Base-by-base conservation (phyloP, 2,113 vertebrate genomes). In the Entosphenus tridentatus region DNA sequence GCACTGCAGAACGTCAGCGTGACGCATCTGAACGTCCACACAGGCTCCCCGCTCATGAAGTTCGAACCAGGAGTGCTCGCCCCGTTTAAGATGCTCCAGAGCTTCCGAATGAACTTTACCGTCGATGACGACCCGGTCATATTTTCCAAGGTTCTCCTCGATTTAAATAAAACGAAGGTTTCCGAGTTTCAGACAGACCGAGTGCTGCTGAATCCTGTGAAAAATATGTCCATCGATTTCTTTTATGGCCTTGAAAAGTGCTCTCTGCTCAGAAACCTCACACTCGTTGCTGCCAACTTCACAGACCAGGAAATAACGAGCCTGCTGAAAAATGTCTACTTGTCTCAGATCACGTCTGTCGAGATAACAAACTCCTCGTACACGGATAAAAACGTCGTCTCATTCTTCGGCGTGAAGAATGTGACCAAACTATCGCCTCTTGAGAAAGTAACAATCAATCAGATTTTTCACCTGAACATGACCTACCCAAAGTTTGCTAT, bases 391-490 rank as follows among this genome's bases (percentile, higher is more conserved):
- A 11, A 18, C n/a, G 21, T n/a, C 10, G 62, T 65, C 62, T 10
- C 10, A 65, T 65, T 65, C 62, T 16, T 16, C 21, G 10, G 10
- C n/a, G 8, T 65, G 10, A 11, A 65, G 21, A 18, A 18, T 16
- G 62, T 65, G n/a, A 65, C 8, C 21, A n/a, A 18, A n/a, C 21
- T 21, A 11, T n/a, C n/a, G 21, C 62, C 9, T 16, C 10, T 65
- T 9, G n/a, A 65, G 21, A n/a, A 65, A 11, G 10, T 65, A n/a
- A 65, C 8, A n/a, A 65, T 65, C 21, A 18, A 65, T 65, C n/a
- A 18, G 21, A 65, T 65, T 9, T 65, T 65, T 65, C 10, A 65
- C 62, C n/a, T n/a, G 62, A 65, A 65, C 62, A 65, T 65, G 62
- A 65, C n/a, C 62, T 65, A 65, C 21, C 62, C 62, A 8, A 65